A percentile compares a stretch with the other conserved stretches of the same genome.
Conservation (phyloP, 1,140 invertebrate genomes). For the Macrocentrus cingulum region DNA sequence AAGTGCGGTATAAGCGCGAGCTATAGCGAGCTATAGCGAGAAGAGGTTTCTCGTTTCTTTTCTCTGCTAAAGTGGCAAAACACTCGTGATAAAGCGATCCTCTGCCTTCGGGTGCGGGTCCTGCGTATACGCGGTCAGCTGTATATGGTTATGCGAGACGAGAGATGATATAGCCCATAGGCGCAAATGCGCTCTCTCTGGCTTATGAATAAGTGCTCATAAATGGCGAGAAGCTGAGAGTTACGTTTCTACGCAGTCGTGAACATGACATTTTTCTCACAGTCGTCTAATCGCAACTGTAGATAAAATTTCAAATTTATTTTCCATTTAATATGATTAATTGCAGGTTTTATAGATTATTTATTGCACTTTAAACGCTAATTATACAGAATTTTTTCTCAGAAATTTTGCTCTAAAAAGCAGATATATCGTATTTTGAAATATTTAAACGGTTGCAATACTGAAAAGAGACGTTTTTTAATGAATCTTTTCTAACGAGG, state of each 20-base stretch:
- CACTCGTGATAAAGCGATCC: slow-evolving; percentile 41
- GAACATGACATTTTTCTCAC: slow-evolving; percentile 10
- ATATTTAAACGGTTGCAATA: no score
- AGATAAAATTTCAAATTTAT: no score
- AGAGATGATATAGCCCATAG: slow-evolving; percentile 12
- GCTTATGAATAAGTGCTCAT: slow-evolving; percentile 20
- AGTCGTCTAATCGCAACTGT: no score
- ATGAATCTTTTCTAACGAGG: no score
- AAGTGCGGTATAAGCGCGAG: background rate
- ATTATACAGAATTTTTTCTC: no score
- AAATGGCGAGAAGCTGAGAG: slow-evolving; percentile 9
- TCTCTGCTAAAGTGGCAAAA: slow-evolving; percentile 42
- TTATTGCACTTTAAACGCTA: no score
- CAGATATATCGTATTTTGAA: no score
- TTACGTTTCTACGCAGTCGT: slow-evolving; percentile 11
- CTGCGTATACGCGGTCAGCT: background rate
- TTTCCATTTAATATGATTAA: no score
- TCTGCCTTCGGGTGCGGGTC: slow-evolving; percentile 3
- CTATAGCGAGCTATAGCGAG: no score
- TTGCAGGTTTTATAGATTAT: no score
- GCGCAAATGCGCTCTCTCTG: slow-evolving; percentile 13
- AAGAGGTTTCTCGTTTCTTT: slow-evolving; percentile 36
- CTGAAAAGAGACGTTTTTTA: no score
- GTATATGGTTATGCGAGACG: slow-evolving; percentile 8
- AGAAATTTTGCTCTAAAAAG: no score